Evolutionary conservation across 2,888 invertebrate genomes (phyloP), one percentile per base, ranked within the genome.

Genomic region (Lasioglossum villosulum): DNA sequence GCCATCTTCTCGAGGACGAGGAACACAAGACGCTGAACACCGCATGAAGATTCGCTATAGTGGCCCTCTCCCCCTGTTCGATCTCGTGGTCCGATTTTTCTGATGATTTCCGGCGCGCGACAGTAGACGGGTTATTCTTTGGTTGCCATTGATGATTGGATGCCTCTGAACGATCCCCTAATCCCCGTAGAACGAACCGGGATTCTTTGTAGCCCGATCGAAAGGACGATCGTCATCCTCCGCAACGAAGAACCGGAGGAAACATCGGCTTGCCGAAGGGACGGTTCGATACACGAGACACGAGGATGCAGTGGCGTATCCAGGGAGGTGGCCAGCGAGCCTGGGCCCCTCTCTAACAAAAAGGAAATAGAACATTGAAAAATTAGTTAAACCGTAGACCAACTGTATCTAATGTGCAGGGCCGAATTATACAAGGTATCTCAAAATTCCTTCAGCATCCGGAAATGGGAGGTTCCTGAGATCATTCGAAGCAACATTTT

Each of bases 121-220:
- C 30, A 66, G 56, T 14, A 30, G 30, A n/a, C 72, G 75, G 71
- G 34, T 39, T 63, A 71, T 48, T 39, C 16, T 30, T 81, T 16
- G 19, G 71, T 81, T 75, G 48, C 39, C 45, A 66, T 75, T 77
- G 30, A 63, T 87, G 30, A 63, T 87, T 88, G 82, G 86, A 89
- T 88, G 91, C 91, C 93, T 93, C 92, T 84, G 78, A 88, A 87
- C 83, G 86, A 82, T 82, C 63, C 77, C 76, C 72, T 45, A 75
- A 68, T 76, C 80, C 63, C 30, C 71, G 75, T 82, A 80, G 76
- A 71, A 85, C 59, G 34, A 74, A 52, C 45, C 71, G 59, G 59
- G 48, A 75, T 45, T 66, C 27, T 78, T n/a, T 52, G 52, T 39
- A 75, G 34, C 34, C 42, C 27, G 77, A 30, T 63, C 66, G 14